These are phyloP conservation scores for Nothura maculosa DNA, from an alignment of 2,797 vertebrate genomes.

Conservation along the genomic window DNA sequence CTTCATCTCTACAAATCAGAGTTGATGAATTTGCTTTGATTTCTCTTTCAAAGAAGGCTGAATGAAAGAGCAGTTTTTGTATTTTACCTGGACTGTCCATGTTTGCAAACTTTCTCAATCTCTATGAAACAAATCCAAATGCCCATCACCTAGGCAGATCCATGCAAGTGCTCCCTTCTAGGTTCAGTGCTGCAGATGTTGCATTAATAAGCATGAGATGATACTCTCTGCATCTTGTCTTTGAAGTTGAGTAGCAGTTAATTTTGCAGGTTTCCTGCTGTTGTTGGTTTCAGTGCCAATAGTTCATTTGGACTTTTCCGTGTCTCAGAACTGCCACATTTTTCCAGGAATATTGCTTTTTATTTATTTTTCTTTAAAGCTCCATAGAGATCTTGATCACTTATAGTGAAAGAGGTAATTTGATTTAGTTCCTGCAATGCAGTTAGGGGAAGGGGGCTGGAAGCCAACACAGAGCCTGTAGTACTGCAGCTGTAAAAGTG, in stretches of 20 bases:
- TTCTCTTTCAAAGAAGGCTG: neutral
- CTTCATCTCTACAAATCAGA: neutral
- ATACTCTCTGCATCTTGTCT: neutral
- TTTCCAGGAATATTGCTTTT: neutral
- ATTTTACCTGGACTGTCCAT: neutral
- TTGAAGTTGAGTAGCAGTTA: neutral
- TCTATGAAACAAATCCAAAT: neutral
- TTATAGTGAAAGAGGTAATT: neutral
- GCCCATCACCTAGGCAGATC: neutral
- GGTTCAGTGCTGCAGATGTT: neutral
- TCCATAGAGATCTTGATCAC: neutral
- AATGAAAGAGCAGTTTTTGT: neutral
- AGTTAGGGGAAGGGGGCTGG: neutral
- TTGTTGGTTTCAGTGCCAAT: neutral
- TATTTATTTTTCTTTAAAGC: neutral
- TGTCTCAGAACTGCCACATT: neutral
- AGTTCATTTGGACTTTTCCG: neutral
- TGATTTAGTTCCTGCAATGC: neutral
- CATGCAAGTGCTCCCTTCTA: neutral
- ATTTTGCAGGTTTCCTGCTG: neutral
- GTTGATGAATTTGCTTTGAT: neutral
- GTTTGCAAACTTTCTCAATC: neutral
- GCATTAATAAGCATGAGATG: neutral
- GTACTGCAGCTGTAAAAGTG: neutral
- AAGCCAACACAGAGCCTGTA: neutral